Base-by-base conservation (phyloP, 2,113 vertebrate genomes). In the Arenaria interpres region DNA sequence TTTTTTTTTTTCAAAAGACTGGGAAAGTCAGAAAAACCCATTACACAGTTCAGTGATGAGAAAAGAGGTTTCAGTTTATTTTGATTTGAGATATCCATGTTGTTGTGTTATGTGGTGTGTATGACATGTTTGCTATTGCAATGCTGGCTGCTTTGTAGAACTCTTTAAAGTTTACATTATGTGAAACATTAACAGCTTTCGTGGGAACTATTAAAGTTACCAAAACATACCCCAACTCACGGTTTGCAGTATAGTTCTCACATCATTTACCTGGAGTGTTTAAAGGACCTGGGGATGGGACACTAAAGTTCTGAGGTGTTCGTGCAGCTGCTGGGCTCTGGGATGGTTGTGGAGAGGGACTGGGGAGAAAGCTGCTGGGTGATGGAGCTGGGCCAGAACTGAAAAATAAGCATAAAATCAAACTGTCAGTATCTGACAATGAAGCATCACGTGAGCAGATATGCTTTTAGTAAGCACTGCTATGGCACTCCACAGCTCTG, bases 361-460 rank as follows among this genome's bases (percentile, higher is more conserved):
- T 99, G 81, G 99, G 99, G 95, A 99, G 99, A 97, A 99, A 99
- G 15, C 99, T 99, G 50, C 99, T 99, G 3, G 99, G 99, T 30
- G 99, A 99, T 0, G 99, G 99, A 18, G 99, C 99, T 57, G 99
- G 99, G 59, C 99, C 99, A 3, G 99, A 99, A 96, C 99, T 99
- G 98, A 18, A 97, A 93, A 77, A 88, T 1, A 85, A 80, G 8
- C 37, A 87, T 3, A 46, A 43, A 82, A 35, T 62, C 39, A 87
- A 89, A 91, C 48, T 85, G 69, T 30, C 53, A 92, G 30, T 85
- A 56, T 41, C 41, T 64, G 59, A 60, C 43, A 89, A 41, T 67
- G 35, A 68, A 79, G 30, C 28, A 53, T 4, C 19, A 78, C 22
- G 22, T 30, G 21, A 64, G 57, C 12, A 72, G 51, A 25, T 33